These are phyloP conservation scores for Microtus montanus DNA, from an alignment of 2,113 vertebrate genomes.

Conservation along the genomic window DNA sequence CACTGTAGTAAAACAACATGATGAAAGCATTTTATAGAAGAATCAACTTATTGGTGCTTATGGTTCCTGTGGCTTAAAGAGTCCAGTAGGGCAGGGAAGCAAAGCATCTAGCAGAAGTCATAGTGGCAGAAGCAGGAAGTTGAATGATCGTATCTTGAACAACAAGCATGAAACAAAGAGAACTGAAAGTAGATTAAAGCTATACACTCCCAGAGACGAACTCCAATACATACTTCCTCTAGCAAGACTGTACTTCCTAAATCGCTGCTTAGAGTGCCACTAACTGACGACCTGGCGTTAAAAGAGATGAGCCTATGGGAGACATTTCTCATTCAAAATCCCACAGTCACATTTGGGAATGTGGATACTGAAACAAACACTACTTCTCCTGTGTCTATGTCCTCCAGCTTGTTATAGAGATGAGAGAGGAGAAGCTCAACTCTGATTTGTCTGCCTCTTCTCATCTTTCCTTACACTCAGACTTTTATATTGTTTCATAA, in stretches of 20 bases:
- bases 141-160: not conserved
- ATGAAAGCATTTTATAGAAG: not conserved
- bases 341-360: not conserved
- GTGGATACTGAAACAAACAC: rapidly evolving
- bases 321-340: not conserved
- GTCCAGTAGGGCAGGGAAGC: no score
- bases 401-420: not conserved
- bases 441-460: not conserved
- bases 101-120: not conserved
- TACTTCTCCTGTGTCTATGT: not conserved
- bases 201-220: not conserved
- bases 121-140: not conserved
- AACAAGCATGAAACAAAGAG: not conserved
- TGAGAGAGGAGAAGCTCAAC: not conserved
- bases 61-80: not conserved
- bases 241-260: not conserved
- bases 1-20: no score
- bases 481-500: not conserved
- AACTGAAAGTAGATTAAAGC: not conserved
- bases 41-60: no score
- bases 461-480: not conserved
- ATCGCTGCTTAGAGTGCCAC: not conserved
- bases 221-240: not conserved
- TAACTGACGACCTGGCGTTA: not conserved
- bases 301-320: not conserved